These are phyloP conservation scores for Drosophila arawakana DNA, from an alignment of 1,140 invertebrate genomes.

Conservation along the genomic window DNA sequence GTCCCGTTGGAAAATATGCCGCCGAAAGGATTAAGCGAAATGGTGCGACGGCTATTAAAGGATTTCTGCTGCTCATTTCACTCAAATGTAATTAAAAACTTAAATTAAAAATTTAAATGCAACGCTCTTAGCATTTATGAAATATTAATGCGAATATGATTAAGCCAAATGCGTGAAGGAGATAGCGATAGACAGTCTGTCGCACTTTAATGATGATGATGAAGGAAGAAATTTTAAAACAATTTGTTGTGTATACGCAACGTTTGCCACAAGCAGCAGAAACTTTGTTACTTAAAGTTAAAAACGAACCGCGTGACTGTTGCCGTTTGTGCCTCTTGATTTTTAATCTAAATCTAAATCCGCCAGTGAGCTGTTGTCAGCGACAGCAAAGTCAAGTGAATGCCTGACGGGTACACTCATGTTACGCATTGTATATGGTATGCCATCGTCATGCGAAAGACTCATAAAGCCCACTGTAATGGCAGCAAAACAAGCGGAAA, in stretches of 20 bases:
- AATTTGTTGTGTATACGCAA: slow-evolving; percentile 49
- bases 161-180: slow-evolving; percentile 20
- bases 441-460: slow-evolving; percentile 59
- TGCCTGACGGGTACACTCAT: slow-evolving; percentile 21
- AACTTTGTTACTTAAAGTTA: slow-evolving; percentile 9
- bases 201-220: slow-evolving; percentile 8
- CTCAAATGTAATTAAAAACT: slow-evolving; percentile 75
- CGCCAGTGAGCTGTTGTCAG: slow-evolving; percentile 28
- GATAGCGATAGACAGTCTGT: neutral
- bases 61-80: slow-evolving; percentile 40
- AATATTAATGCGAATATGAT: slow-evolving; percentile 72
- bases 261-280: slow-evolving; percentile 8
- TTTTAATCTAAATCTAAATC: neutral
- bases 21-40: slow-evolving; percentile 72
- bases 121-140: slow-evolving; percentile 62
- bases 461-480: slow-evolving; percentile 53
- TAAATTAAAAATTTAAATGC: slow-evolving; percentile 68
- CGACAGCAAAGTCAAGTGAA: slow-evolving; percentile 27
- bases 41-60: slow-evolving; percentile 66
- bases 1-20: slow-evolving; percentile 69
- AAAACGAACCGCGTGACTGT: slow-evolving; percentile 8
- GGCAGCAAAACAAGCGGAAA: slow-evolving; percentile 43
- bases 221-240: slow-evolving; percentile 49
- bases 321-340: neutral
- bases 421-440: slow-evolving; percentile 18